Conservation (phyloP, 2,888 invertebrate genomes). For the Dimorphilus gyrociliatus region DNA sequence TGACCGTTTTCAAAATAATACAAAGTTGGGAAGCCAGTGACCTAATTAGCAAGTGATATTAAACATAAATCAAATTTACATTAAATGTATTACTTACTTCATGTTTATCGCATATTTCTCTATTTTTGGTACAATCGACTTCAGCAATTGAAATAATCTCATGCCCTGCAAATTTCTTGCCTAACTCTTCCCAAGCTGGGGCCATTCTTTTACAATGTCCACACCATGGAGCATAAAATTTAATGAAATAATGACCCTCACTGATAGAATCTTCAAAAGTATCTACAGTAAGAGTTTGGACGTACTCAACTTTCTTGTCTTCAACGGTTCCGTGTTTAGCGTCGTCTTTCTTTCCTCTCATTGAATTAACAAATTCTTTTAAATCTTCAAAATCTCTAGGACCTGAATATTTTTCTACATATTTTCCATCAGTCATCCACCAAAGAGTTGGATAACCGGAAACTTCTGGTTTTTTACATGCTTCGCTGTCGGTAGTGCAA, state of each 20-base stretch:
- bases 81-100: slow-evolving; percentile 43
- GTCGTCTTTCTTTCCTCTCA: slow-evolving; percentile 42
- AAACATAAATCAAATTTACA: background rate
- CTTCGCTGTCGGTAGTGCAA: slow-evolving; percentile 51
- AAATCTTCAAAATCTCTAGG: slow-evolving; percentile 52
- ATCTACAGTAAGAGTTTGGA: slow-evolving; percentile 46
- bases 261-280: slow-evolving; percentile 55
- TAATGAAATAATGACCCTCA: slow-evolving; percentile 58
- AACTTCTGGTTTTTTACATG: slow-evolving; percentile 60
- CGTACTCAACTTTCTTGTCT: slow-evolving; percentile 8
- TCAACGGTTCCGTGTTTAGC: slow-evolving; percentile 13
- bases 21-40: slow-evolving; percentile 20
- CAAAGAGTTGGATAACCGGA: too few relatives aligned
- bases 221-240: slow-evolving; percentile 82
- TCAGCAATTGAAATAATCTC: slow-evolving; percentile 55
- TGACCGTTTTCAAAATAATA: slow-evolving; percentile 16
- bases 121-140: slow-evolving; percentile 59
- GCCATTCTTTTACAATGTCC: slow-evolving; percentile 61
- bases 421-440: too few relatives aligned
- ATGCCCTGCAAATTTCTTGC: slow-evolving; percentile 43
- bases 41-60: slow-evolving; percentile 8
- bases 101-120: slow-evolving; percentile 52
- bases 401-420: slow-evolving; percentile 61
- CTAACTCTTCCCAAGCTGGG: slow-evolving; percentile 59
- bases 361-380: slow-evolving; percentile 53